These are phyloP conservation scores for Portevinia maculata DNA, from an alignment of 2,888 invertebrate species.

Conservation along the genomic window DNA sequence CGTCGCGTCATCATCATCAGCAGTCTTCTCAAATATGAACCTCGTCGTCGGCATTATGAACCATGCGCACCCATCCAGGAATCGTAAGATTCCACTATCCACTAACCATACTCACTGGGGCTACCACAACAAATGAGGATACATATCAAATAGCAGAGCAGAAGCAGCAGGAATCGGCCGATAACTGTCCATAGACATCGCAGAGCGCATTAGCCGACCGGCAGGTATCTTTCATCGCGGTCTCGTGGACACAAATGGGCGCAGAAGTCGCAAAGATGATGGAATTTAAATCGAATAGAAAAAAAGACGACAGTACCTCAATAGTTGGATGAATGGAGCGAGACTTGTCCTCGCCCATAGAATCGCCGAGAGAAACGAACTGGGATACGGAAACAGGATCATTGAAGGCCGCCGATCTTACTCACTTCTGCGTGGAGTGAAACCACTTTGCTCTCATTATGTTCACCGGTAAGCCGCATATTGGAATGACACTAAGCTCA, in stretches of 20 bases:
- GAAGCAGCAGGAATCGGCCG: slow-evolving; percentile 70
- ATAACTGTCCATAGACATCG: slow-evolving; percentile 72
- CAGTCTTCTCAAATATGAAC: slow-evolving; percentile 37
- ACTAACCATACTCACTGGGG: slow-evolving; percentile 31
- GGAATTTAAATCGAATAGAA: slow-evolving; percentile 56
- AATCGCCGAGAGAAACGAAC: slow-evolving; percentile 23
- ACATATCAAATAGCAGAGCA: slow-evolving; percentile 65
- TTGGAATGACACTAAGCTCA: slow-evolving; percentile 74
- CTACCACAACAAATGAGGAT: slow-evolving; percentile 44
- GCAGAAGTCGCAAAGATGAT: slow-evolving; percentile 69
- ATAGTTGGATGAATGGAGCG: slow-evolving; percentile 58
- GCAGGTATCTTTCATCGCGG: slow-evolving; percentile 73
- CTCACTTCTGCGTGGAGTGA: slow-evolving; percentile 41
- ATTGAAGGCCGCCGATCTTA: slow-evolving; percentile 37
- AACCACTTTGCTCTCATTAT: slow-evolving; percentile 74
- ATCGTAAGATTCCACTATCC: slow-evolving; percentile 58
- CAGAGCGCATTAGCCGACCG: slow-evolving; percentile 65
- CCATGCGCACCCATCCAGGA: slow-evolving; percentile 21
- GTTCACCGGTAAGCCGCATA: slow-evolving; percentile 66
- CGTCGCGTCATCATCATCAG: slow-evolving; percentile 61
- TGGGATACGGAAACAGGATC: slow-evolving; percentile 72
- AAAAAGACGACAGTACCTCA: slow-evolving; percentile 33
- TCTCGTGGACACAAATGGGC: slow-evolving; percentile 63
- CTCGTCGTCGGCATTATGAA: slow-evolving; percentile 32
- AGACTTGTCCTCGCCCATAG: slow-evolving; percentile 64